phyloP scores from a whole-genome alignment of 2,113 vertebrate species.

The Brachyhypopomus occidentalis region DNA sequence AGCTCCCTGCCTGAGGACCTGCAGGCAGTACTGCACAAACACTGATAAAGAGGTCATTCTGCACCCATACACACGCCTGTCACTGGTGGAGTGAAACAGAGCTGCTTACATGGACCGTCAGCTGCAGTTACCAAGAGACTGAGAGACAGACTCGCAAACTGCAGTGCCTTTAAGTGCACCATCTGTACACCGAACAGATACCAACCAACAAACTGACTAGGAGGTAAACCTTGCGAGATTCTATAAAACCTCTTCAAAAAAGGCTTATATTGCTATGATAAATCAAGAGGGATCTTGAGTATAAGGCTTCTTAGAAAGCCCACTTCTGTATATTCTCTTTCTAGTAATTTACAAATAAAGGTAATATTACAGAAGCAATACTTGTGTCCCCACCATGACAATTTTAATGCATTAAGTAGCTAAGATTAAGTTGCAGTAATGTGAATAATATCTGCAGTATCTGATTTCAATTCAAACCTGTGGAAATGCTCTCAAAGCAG shows the following conservation, averaged over 20 bases:
- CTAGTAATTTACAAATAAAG: neutral
- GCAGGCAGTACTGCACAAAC: slow-evolving; percentile 77
- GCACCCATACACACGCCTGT: slow-evolving; percentile 7
- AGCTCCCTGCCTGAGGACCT: slow-evolving; percentile 83
- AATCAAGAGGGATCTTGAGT: neutral
- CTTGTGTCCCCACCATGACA: neutral
- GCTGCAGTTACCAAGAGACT: neutral
- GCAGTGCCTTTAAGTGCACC: neutral
- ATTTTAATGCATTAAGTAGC: neutral
- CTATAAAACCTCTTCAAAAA: neutral
- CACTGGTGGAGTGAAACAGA: slow-evolving; percentile 1
- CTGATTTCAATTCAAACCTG: neutral
- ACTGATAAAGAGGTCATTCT: slow-evolving; percentile 56
- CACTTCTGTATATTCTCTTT: neutral
- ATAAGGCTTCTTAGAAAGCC: too few relatives aligned
- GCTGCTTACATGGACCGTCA: neutral
- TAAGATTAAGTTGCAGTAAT: neutral
- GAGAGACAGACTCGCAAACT: neutral
- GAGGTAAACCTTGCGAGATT: neutral
- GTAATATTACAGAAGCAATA: neutral
- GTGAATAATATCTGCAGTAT: neutral
- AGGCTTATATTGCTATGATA: neutral
- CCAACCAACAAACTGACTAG: neutral
- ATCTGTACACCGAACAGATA: neutral
- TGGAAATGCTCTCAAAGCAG: neutral